These are phyloP conservation scores for Drosophila biarmipes DNA, from an alignment of 1,140 invertebrate species.

Conservation along the genomic window DNA sequence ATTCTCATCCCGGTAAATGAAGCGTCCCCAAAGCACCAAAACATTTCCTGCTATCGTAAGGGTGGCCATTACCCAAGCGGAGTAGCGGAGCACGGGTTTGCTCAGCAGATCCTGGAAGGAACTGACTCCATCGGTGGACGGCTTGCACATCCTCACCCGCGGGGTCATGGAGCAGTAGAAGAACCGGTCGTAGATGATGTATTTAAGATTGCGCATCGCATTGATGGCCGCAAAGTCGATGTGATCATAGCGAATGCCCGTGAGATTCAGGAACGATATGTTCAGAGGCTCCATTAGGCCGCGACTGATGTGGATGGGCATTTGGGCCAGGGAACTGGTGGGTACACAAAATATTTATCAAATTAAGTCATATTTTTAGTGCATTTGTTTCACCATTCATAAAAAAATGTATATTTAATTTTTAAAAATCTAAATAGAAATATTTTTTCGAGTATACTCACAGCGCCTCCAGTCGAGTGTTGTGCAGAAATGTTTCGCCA, in stretches of 20 bases:
- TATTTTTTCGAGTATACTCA: constrained; percentile 79
- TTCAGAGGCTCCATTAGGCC: constrained; percentile 64
- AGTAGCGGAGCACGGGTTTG: constrained; percentile 87
- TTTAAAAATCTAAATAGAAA: not conserved
- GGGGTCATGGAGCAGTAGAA: constrained; percentile 89
- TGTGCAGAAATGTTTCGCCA: constrained; percentile 84
- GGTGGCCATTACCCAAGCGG: constrained; percentile 90
- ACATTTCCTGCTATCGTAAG: constrained; percentile 89
- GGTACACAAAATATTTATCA: not conserved
- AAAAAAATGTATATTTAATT: not conserved
- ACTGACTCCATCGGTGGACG: constrained; percentile 89
- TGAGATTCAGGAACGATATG: constrained; percentile 84
- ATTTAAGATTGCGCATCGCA: constrained; percentile 85
- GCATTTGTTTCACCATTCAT: too few relatives aligned
- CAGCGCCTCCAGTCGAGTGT: constrained; percentile 85
- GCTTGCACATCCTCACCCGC: constrained; percentile 87
- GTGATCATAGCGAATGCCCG: constrained; percentile 86
- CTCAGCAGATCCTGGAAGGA: constrained; percentile 88
- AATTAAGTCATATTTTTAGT: not conserved
- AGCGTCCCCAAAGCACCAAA: constrained; percentile 89
- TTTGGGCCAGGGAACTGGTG: constrained; percentile 64
- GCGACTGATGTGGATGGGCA: constrained; percentile 58
- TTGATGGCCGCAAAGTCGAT: constrained; percentile 86
- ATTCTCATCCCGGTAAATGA: constrained; percentile 87
- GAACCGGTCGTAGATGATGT: constrained; percentile 89